Conservation (phyloP, 2,113 vertebrate species). For the Bostrychus sinensis region DNA sequence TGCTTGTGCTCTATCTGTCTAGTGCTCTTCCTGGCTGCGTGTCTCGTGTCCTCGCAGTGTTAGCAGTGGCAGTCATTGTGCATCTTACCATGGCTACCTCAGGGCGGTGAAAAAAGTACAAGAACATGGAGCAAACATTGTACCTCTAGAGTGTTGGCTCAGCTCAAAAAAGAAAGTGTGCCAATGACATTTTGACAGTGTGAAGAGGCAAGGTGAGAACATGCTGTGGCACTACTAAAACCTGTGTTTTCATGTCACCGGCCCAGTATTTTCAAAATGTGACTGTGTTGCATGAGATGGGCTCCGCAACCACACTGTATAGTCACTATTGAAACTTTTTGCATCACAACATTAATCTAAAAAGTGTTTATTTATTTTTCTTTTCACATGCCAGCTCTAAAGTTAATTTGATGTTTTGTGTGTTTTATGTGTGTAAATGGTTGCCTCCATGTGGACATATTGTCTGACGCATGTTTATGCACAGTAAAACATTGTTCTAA, state of each 20-base stretch:
- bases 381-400: not conserved
- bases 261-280: conserved; percentile 28
- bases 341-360: not conserved
- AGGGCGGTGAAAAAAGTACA: conserved; percentile 20
- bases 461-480: conserved; percentile 56
- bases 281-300: conserved; percentile 22
- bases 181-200: conserved; percentile 48
- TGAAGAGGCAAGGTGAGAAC: conserved; percentile 45
- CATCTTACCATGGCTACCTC: conserved; percentile 36
- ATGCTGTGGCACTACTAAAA: conserved; percentile 51
- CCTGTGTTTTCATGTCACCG: conserved; percentile 28
- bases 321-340: not conserved
- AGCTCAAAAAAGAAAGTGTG: conserved; percentile 23
- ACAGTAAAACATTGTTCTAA: conserved; percentile 61
- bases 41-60: conserved; percentile 53
- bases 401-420: not conserved
- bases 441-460: conserved; percentile 40
- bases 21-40: conserved; percentile 44
- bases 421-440: not conserved
- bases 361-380: not conserved
- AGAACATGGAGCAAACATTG: conserved; percentile 27
- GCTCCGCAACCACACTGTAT: conserved; percentile 21
- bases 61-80: conserved; percentile 35
- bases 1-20: conserved; percentile 49
- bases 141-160: conserved; percentile 25